These are phyloP conservation scores for Pegoplata infirma DNA, from an alignment of 2,888 invertebrate genomes.

Conservation along the genomic window DNA sequence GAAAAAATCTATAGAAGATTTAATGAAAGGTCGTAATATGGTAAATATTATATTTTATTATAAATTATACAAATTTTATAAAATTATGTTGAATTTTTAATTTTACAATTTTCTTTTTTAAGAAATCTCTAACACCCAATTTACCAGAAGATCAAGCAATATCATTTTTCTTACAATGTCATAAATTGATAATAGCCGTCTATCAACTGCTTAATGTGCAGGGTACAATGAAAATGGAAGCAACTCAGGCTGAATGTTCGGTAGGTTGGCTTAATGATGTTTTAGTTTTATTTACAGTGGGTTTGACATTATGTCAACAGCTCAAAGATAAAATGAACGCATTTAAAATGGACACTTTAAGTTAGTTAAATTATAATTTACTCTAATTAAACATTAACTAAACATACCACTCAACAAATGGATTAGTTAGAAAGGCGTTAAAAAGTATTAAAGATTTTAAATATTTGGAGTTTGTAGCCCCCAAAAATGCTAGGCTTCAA, in stretches of 20 bases:
- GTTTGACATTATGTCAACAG: conserved; percentile 94
- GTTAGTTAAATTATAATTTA: conserved; percentile 56
- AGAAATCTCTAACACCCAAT: conserved; percentile 94
- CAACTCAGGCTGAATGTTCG: conserved; percentile 92
- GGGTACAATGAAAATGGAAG: conserved; percentile 91
- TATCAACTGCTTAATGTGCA: conserved; percentile 91
- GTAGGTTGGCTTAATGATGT: conserved; percentile 97
- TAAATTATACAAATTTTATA: conserved; percentile 20
- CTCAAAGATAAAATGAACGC: conserved; percentile 92
- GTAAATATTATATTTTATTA: conserved; percentile 79
- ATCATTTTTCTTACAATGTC: conserved; percentile 97
- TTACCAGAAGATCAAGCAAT: conserved; percentile 95
- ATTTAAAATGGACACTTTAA: conserved; percentile 64
- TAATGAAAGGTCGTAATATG: conserved; percentile 95
- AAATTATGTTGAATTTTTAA: not conserved
- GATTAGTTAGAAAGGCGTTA: no score
- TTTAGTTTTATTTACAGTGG: conserved; percentile 91
- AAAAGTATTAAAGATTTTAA: no score
- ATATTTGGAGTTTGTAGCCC: no score
- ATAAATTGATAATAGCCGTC: conserved; percentile 94
- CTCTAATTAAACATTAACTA: not conserved
- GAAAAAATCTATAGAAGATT: conserved; percentile 94
- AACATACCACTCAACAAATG: not conserved
- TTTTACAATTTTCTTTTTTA: conserved; percentile 64
- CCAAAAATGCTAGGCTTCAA: no score